Percentiles rank a stretch among this genome's conserved stretches.
Conservation (phyloP, 2,797 vertebrate genomes). For the Sebastes nivosus region DNA sequence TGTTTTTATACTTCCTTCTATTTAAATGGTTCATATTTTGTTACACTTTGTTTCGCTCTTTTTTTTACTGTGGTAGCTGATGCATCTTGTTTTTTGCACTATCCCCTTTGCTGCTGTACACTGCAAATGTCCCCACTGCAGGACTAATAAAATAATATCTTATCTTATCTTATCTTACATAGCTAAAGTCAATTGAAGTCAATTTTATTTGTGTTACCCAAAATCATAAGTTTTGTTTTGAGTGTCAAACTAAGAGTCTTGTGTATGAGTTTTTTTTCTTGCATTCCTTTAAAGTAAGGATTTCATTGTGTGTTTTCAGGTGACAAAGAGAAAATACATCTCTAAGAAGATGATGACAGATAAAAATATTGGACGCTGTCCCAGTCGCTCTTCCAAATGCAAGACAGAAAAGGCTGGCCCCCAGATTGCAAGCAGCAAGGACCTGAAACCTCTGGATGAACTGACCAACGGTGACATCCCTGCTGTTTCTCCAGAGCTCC, state of each 20-base stretch:
- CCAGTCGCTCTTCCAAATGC: constrained; percentile 15
- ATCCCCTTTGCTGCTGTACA: no score
- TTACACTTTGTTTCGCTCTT: no score
- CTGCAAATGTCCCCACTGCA: no score
- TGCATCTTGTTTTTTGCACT: no score
- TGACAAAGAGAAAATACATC: not conserved
- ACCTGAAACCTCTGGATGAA: constrained; percentile 44
- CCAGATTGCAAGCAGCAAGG: constrained; percentile 45
- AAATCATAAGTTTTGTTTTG: not conserved
- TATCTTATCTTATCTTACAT: not conserved
- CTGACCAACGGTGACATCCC: constrained; percentile 2
- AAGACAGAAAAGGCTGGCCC: constrained; percentile 22
- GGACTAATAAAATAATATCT: no score
- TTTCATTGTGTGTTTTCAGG: constrained; percentile 29
- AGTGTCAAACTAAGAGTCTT: not conserved
- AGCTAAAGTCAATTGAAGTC: not conserved
- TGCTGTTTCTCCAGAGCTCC: constrained; percentile 37
- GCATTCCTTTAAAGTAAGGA: not conserved
- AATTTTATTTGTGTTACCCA: not conserved
- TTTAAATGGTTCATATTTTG: no score
- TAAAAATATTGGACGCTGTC: not conserved
- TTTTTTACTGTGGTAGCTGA: no score
- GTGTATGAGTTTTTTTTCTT: not conserved
- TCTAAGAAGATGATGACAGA: constrained; percentile 65
- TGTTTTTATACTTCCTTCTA: no score